Base-by-base conservation (phyloP, 2,888 invertebrate species). In the Myathropa florea region DNA sequence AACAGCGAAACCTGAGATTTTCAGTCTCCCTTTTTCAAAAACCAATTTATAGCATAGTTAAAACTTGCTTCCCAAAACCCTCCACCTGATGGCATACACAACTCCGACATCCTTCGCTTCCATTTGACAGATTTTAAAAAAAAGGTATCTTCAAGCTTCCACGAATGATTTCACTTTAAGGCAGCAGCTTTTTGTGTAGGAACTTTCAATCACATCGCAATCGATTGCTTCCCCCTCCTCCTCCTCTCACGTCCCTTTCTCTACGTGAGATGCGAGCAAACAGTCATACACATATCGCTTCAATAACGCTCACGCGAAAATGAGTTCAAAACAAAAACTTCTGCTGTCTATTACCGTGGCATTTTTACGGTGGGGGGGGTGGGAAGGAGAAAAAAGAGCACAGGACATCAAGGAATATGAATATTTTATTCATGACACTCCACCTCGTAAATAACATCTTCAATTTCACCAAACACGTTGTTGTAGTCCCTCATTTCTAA, bases 361-460 rank as follows among this genome's bases (percentile, higher is more conserved):
- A 57, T 26, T 30, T 60, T 65, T 65, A 28, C 10, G 36, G 36
- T 33, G 10, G 18, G 12, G 21, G 33, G 61, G 12, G 23, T 23
- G 23, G 1, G 4, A 39, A 12, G 36, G 36, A 12, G 26, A 26
- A 26, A 12, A 63, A 57, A 75, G 46, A 24, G 55, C 59, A 70
- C 24, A 59, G 33, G 39, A 77, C 81, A 72, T 82, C 82, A 67
- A 72, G 77, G 55, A 46, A 83, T 83, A 86, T 86, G 86, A 86
- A 78, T 78, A 86, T 83, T 83, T 86, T 60, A 83, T 86, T 70
- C 70, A 65, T 73, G 46, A 57, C 75, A 83, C 75, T 86, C 57
- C 55, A 79, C 39, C 75, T 75, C 82, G 75, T 82, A 83, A 86
- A 86, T 78, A 83, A 71, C 73, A 71, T 86, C 86, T 83, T 83